Evolutionary conservation across 1,140 invertebrate species (phyloP).

Genomic region (Eubasilissa regina): DNA sequence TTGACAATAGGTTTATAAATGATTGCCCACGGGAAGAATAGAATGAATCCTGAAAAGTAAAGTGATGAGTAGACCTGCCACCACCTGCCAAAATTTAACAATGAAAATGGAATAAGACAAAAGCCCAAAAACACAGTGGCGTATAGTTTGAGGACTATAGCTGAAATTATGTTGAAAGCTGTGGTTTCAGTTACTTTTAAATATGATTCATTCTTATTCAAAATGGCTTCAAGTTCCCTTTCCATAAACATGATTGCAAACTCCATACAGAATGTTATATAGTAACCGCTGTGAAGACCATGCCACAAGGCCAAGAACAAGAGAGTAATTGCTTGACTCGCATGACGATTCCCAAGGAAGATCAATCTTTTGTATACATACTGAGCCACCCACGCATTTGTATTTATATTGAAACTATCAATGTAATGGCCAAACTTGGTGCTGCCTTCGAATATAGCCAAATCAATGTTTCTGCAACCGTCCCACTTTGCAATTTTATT

Average conservation of each 20-base stretch:
- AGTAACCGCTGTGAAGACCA: slow-evolving; percentile 92
- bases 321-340: slow-evolving; percentile 87
- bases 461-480: slow-evolving; percentile 88
- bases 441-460: slow-evolving; percentile 83
- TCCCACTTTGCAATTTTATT: slow-evolving; percentile 81
- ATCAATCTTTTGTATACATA: slow-evolving; percentile 94
- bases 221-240: slow-evolving; percentile 77
- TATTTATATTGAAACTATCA: slow-evolving; percentile 93
- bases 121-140: slow-evolving; percentile 90
- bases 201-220: slow-evolving; percentile 71
- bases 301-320: slow-evolving; percentile 95
- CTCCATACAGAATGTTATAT: slow-evolving; percentile 92
- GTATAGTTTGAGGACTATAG: slow-evolving; percentile 81
- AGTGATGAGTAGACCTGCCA: slow-evolving; percentile 74
- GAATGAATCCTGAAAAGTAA: slow-evolving; percentile 77
- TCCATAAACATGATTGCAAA: slow-evolving; percentile 91
- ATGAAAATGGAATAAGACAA: slow-evolving; percentile 85
- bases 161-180: slow-evolving; percentile 65
- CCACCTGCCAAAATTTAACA: slow-evolving; percentile 81
- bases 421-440: slow-evolving; percentile 89
- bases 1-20: slow-evolving; percentile 66
- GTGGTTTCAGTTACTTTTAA: slow-evolving; percentile 66
- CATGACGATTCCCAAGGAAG: slow-evolving; percentile 88
- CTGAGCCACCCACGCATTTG: slow-evolving; percentile 92
- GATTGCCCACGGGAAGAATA: slow-evolving; percentile 77